phyloP scores from a whole-genome alignment of 1,140 invertebrate species.

The Caenorhabditis briggsae region DNA sequence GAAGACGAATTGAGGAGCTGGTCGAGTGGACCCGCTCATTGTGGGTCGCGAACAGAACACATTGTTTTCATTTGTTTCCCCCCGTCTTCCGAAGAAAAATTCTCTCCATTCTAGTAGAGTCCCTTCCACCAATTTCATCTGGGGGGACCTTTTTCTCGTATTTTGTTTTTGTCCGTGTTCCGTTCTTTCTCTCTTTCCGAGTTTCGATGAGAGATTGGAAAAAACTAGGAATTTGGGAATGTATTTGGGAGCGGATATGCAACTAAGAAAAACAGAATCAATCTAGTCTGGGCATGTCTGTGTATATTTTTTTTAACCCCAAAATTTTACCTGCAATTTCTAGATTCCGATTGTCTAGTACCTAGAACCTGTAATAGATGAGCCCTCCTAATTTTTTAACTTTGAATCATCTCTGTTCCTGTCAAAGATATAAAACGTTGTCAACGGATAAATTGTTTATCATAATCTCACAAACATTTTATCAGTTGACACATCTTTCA shows the following conservation, averaged over 20 bases:
- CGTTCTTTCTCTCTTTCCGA: neutral
- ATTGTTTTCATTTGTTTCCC: conserved; percentile 40
- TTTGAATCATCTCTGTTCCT: too few species aligned
- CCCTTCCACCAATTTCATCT: neutral
- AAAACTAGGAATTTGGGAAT: conserved; percentile 3
- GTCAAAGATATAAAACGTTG: too few species aligned
- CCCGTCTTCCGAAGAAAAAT: neutral
- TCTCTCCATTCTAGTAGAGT: neutral
- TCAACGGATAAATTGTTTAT: too few species aligned
- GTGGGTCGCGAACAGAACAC: neutral
- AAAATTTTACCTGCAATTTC: neutral
- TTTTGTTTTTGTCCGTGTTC: neutral
- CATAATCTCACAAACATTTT: too few species aligned
- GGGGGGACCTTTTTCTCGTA: neutral
- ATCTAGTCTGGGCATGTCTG: conserved; percentile 8
- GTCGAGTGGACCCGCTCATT: neutral
- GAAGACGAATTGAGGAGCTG: neutral
- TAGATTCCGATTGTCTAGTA: too few species aligned
- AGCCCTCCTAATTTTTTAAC: too few species aligned
- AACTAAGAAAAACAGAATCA: conserved; percentile 21
- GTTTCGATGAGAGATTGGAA: conserved; percentile 7
- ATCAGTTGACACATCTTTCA: too few species aligned
- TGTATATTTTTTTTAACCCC: neutral
- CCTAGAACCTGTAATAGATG: too few species aligned
- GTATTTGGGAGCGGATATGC: neutral